phyloP scores from a whole-genome alignment of 2,113 vertebrate species.

The Chloroceryle aenea region DNA sequence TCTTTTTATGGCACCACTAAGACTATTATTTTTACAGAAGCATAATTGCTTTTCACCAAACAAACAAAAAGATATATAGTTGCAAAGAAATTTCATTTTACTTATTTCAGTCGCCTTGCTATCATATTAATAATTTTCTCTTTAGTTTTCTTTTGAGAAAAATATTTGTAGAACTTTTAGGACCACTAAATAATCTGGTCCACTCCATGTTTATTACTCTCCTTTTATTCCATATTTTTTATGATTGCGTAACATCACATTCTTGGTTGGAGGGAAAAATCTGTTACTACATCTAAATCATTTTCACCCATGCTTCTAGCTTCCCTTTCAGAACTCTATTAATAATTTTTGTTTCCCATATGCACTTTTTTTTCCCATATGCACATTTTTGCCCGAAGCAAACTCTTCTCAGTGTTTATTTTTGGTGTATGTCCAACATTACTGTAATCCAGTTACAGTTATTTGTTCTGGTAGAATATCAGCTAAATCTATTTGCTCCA shows the following conservation, averaged over 20 bases:
- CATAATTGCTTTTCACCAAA: background rate
- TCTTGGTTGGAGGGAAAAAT: constrained; percentile 46
- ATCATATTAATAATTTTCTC: background rate
- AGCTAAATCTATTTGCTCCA: constrained; percentile 35
- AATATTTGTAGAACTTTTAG: background rate
- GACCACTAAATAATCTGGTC: background rate
- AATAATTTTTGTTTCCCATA: constrained; percentile 65
- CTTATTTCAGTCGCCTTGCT: background rate
- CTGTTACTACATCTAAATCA: constrained; percentile 36
- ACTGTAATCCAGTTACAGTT: constrained; percentile 34
- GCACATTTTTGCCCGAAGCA: constrained; percentile 52
- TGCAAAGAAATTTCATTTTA: background rate
- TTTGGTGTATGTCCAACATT: constrained; percentile 32
- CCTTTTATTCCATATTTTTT: background rate
- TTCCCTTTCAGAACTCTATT: constrained; percentile 58
- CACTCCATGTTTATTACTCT: background rate
- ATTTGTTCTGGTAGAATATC: constrained; percentile 59
- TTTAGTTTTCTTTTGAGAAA: background rate
- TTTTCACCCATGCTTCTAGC: constrained; percentile 16
- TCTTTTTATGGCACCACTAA: background rate
- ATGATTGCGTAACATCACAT: constrained; percentile 12
- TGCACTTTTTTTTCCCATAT: constrained; percentile 65
- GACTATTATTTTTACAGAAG: background rate
- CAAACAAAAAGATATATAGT: background rate
- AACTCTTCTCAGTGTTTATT: constrained; percentile 60